phyloP scores from a whole-genome alignment of 2,888 invertebrate species.

The Pollenia angustigena region DNA sequence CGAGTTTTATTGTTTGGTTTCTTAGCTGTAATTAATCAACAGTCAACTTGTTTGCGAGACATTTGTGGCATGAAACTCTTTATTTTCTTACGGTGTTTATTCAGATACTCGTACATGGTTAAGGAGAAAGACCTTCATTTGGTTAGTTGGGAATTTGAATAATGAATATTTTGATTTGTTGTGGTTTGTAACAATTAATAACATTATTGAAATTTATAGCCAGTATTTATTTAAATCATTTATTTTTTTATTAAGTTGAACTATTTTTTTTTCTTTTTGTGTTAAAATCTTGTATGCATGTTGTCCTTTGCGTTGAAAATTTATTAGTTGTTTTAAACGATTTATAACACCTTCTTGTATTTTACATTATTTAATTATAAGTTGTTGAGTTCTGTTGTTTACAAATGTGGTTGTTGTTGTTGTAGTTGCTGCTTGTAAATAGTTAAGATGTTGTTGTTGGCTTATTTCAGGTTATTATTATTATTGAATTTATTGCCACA shows the following conservation, averaged over 20 bases:
- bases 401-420: constrained; percentile 7
- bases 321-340: constrained; percentile 57
- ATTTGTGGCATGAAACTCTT: constrained; percentile 1
- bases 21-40: constrained; percentile 44
- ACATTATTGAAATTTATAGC: constrained; percentile 64
- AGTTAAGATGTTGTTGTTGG: background rate
- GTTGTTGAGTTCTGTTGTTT: constrained; percentile 30
- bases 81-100: background rate
- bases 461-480: background rate
- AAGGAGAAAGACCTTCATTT: constrained; percentile 36
- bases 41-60: constrained; percentile 13
- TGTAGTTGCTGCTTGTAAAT: constrained; percentile 8
- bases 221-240: constrained; percentile 26
- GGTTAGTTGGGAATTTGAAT: constrained; percentile 29
- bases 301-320: constrained; percentile 36
- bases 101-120: too few relatives aligned
- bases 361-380: constrained; percentile 57
- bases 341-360: constrained; percentile 62
- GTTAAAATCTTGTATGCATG: background rate
- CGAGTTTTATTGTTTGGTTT: background rate
- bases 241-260: constrained; percentile 7
- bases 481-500: background rate
- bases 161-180: constrained; percentile 56
- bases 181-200: constrained; percentile 59
- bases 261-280: background rate